phyloP scores from a whole-genome alignment of 2,888 invertebrate genomes.

The Watsonalla cultraria region DNA sequence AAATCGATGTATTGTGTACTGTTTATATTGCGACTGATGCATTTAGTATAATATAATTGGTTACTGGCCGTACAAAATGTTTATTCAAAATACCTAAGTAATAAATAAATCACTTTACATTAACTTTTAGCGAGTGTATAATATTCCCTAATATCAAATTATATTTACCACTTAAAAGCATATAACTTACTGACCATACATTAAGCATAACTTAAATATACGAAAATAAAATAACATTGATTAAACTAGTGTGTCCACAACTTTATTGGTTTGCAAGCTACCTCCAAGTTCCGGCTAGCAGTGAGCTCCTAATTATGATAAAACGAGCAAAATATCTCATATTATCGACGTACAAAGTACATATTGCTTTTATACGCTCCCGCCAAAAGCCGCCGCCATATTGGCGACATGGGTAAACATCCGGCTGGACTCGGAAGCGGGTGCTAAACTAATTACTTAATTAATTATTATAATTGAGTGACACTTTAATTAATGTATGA shows the following conservation, averaged over 20 bases:
- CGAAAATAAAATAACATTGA: conserved; percentile 1
- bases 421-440: conserved; percentile 5
- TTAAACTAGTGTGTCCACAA: conserved; percentile 16
- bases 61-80: no score
- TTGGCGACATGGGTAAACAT: conserved; percentile 6
- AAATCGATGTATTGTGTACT: no score
- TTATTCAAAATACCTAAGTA: no score
- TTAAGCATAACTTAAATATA: no score
- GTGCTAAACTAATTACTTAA: not conserved
- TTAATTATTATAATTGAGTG: not conserved
- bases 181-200: no score
- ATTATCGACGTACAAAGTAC: conserved; percentile 13
- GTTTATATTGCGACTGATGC: no score
- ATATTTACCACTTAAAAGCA: no score
- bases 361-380: conserved; percentile 9
- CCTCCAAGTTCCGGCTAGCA: conserved; percentile 45
- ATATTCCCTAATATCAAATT: no score
- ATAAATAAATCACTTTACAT: no score
- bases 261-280: conserved; percentile 21
- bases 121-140: no score
- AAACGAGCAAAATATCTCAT: conserved; percentile 29
- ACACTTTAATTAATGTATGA: not conserved
- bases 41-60: no score
- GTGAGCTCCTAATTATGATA: conserved; percentile 32
- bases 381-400: conserved; percentile 15